Evolutionary conservation across 2,113 vertebrate species (phyloP).

Genomic region (Salminus brasiliensis): DNA sequence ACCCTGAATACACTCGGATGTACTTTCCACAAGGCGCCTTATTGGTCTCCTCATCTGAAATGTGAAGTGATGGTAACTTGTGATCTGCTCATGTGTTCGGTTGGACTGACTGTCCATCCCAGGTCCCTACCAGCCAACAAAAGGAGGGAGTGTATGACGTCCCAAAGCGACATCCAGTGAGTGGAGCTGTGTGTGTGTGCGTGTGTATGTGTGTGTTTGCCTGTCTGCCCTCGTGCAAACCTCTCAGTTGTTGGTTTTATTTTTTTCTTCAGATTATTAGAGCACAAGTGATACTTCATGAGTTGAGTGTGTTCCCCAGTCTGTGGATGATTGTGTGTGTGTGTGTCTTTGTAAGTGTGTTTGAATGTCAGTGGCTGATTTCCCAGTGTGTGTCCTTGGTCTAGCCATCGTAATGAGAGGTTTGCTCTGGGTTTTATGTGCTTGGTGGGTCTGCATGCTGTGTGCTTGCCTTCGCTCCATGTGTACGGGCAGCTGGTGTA

Average conservation of each 20-base stretch:
- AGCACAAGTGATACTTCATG: background rate
- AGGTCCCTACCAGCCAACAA: slow-evolving; percentile 99
- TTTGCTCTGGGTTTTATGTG: slow-evolving; percentile 2
- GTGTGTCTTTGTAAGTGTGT: slow-evolving; percentile 46
- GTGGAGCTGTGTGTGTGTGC: slow-evolving; percentile 83
- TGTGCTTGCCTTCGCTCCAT: slow-evolving; percentile 28
- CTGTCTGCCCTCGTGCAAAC: slow-evolving; percentile 60
- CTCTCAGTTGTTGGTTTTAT: too few relatives aligned
- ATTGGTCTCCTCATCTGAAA: slow-evolving; percentile 32
- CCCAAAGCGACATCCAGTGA: slow-evolving; percentile 99
- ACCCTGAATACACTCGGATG: background rate
- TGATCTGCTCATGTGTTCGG: slow-evolving; percentile 60
- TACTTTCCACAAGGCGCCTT: background rate
- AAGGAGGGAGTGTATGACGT: slow-evolving; percentile 99
- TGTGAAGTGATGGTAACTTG: slow-evolving; percentile 65
- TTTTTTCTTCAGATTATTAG: background rate
- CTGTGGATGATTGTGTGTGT: slow-evolving; percentile 1
- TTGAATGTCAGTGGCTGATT: slow-evolving; percentile 21
- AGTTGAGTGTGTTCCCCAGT: slow-evolving; percentile 3
- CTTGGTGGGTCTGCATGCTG: slow-evolving; percentile 48
- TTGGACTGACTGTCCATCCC: slow-evolving; percentile 65
- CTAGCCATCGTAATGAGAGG: slow-evolving; percentile 47
- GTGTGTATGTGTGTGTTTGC: slow-evolving; percentile 45
- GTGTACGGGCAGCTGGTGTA: slow-evolving; percentile 19
- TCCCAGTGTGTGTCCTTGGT: slow-evolving; percentile 46